Conservation (phyloP, 2,888 invertebrate genomes). For the Zootermopsis nevadensis region DNA sequence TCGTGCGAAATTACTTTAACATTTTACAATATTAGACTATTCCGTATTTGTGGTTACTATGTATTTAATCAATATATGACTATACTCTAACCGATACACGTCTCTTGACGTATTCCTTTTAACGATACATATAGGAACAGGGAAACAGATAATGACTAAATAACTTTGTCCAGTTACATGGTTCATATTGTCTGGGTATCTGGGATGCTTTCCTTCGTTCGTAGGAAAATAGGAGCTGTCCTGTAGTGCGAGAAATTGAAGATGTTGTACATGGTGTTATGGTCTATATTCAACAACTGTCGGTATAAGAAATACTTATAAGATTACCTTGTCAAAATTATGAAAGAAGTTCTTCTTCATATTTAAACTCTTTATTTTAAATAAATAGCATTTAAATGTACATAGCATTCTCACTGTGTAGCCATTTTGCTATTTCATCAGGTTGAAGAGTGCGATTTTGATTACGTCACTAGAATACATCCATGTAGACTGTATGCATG, state of each 20-base stretch:
- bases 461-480: not conserved
- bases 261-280: not conserved
- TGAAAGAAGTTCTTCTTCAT: not conserved
- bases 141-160: not conserved
- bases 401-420: not conserved
- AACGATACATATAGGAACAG: not conserved
- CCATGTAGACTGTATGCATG: not conserved
- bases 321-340: not conserved
- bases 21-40: not conserved
- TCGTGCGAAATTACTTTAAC: not conserved
- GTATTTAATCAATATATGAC: not conserved
- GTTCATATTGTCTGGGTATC: not conserved
- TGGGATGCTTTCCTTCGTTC: constrained; percentile 17
- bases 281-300: not conserved
- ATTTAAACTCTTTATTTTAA: not conserved
- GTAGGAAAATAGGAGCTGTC: not conserved
- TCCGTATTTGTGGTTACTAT: not conserved
- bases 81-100: not conserved
- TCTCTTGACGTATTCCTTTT: not conserved
- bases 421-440: not conserved
- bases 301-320: not conserved
- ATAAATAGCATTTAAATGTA: not conserved
- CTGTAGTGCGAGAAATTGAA: not conserved
- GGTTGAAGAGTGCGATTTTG: not conserved
- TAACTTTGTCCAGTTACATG: not conserved